Evolutionary conservation across 2,113 vertebrate species (phyloP), one percentile per base, ranked within the genome.

Genomic region (Pao palembangensis): DNA sequence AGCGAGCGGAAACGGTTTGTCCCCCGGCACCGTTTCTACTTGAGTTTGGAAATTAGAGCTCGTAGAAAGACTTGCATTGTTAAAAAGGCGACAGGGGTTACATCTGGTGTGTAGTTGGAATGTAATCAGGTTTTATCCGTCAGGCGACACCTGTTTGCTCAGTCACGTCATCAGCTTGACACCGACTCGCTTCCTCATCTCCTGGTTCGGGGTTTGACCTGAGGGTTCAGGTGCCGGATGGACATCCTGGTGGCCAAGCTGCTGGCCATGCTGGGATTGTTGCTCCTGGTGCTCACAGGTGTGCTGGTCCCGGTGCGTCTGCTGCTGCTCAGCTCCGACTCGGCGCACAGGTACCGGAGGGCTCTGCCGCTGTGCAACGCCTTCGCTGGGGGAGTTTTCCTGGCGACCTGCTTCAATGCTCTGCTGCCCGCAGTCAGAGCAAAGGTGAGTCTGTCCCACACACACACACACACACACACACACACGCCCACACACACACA

Each of bases 371-470:
- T 98, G 18, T 93, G 93, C 61, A 98, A 94, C 79, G 88, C 93
- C 0, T 96, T 96, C 0, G 94, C 93, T 12, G 94, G 94, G 0
- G 96, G 96, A 0, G 93, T 98, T 17, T 97, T 98, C 79, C 89
- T 98, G 65, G 95, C 95, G 14, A 98, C 94, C 0, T 96, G 96
- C 85, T 98, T 98, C 86, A 98, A 96, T 0, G 88, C 94, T 1
- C 84, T 98, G 55, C 90, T 98, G 67, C 96, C 96, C 0, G 75
- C 93, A 0, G 94, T 98, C 34, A 85, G 95, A 44, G 92, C 89
- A 0, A 96, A 97, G 95, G 95, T 98, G 8, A 47, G 15, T 14
- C 25, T 28, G 25, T 28, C 25, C 16, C 19, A n/a, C 23, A 51
- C 20, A n/a, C 43, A 38, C 43, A 18, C 43, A 12, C 38, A n/a